A percentile compares a stretch with the other conserved stretches of the same genome.
phyloP scores from a whole-genome alignment of 2,113 vertebrate species.

The Phycodurus eques region DNA sequence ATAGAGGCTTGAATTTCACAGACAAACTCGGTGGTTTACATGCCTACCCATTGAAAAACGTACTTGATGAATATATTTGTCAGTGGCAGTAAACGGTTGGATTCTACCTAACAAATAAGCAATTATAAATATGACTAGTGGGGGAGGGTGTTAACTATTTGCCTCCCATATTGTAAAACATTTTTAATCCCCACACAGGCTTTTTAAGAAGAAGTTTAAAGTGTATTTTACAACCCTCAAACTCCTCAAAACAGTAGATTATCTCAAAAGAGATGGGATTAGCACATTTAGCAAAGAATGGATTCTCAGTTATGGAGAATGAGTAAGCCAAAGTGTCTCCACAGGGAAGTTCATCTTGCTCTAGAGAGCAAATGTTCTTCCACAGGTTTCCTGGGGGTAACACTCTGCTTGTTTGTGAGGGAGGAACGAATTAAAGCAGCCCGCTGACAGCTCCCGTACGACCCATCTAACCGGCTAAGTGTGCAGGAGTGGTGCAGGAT shows the following conservation, averaged over 20 bases:
- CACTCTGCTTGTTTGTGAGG: conserved; percentile 9
- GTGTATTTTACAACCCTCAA: conserved; percentile 17
- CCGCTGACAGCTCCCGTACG: conserved; percentile 37
- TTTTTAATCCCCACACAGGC: too few species aligned
- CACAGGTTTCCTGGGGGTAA: conserved; percentile 23
- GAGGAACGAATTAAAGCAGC: conserved; percentile 18
- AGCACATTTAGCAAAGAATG: conserved; percentile 15
- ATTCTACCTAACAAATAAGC: too few species aligned
- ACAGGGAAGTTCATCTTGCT: conserved; percentile 12
- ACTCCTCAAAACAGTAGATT: conserved; percentile 39
- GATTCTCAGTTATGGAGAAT: conserved; percentile 18
- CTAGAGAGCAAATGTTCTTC: conserved; percentile 3
- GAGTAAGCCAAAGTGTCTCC: conserved; percentile 23
- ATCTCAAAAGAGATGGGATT: conserved; percentile 42
- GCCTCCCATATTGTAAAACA: too few species aligned
- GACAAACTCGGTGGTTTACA: too few species aligned
- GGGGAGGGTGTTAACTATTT: too few species aligned
- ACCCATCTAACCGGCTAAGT: conserved; percentile 30
- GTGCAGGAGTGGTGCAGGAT: conserved; percentile 24
- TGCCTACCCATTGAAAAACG: too few species aligned
- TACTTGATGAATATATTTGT: too few species aligned
- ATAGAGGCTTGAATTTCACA: too few species aligned
- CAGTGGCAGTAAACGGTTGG: too few species aligned
- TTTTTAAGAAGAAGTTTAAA: not conserved
- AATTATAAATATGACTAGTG: too few species aligned